phyloP scores from a whole-genome alignment of 2,888 invertebrate genomes.

The Sinodicranocentrus sp. region DNA sequence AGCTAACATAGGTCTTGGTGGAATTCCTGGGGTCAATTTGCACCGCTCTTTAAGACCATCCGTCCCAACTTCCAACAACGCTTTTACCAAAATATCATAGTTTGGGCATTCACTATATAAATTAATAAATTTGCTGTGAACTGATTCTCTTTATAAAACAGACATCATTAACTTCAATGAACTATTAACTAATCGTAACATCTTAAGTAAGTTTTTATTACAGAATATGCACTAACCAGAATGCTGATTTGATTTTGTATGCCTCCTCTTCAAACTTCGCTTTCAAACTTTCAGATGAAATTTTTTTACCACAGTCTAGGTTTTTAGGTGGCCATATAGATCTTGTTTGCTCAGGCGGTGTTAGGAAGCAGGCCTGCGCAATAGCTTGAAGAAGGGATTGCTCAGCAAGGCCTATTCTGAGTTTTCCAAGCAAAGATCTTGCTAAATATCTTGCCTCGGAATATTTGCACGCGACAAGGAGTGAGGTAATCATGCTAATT shows the following conservation, averaged over 20 bases:
- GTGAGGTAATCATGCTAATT: constrained; percentile 91
- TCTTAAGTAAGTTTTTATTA: neutral
- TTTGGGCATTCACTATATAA: constrained; percentile 93
- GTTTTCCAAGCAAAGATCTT: constrained; percentile 93
- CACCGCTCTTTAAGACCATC: constrained; percentile 87
- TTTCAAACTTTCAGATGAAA: constrained; percentile 86
- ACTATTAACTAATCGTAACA: too few species aligned
- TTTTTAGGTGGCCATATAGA: constrained; percentile 81
- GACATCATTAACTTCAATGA: too few species aligned
- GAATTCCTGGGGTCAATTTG: constrained; percentile 93
- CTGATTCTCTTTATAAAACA: too few species aligned
- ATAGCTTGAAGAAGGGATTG: constrained; percentile 95
- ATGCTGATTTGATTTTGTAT: constrained; percentile 92
- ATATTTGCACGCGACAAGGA: constrained; percentile 94
- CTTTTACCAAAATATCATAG: constrained; percentile 90
- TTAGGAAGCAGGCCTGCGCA: constrained; percentile 89
- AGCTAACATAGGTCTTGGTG: constrained; percentile 98
- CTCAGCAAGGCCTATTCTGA: constrained; percentile 97
- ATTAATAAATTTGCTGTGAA: constrained; percentile 28
- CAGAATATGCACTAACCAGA: constrained; percentile 83
- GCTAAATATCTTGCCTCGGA: constrained; percentile 94
- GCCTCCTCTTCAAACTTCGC: constrained; percentile 86
- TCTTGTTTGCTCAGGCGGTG: constrained; percentile 85
- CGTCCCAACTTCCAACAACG: constrained; percentile 88
- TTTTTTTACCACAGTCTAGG: constrained; percentile 83